Conservation (phyloP, 2,113 vertebrate species). For the Pterophyllum scalare region DNA sequence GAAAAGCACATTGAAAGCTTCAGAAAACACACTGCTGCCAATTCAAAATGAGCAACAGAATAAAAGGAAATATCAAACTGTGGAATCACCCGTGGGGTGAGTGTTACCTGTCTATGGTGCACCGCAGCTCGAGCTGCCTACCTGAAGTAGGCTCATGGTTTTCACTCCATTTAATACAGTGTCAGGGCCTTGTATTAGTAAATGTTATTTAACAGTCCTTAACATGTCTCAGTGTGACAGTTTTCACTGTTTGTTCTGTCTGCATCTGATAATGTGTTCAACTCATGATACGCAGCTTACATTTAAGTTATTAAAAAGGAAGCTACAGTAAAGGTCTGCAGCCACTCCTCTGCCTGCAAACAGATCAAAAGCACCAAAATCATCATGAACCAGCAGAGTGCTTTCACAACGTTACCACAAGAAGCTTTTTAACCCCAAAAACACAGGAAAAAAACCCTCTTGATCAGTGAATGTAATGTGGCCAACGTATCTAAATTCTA, state of each 20-base stretch:
- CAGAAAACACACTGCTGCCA: background rate
- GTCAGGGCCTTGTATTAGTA: background rate
- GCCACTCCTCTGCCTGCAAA: background rate
- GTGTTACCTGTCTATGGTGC: background rate
- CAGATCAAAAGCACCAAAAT: background rate
- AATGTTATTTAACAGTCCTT: background rate
- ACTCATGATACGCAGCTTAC: background rate
- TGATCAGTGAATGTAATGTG: slow-evolving; percentile 36
- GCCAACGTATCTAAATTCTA: slow-evolving; percentile 39
- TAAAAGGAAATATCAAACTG: background rate
- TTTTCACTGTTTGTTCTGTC: background rate
- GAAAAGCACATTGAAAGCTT: background rate
- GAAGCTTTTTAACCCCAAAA: slow-evolving; percentile 4
- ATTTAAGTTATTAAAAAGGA: background rate
- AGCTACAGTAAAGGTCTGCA: background rate
- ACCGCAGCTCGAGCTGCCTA: background rate
- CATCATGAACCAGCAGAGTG: background rate
- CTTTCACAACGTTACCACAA: slow-evolving; percentile 21
- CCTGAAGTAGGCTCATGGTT: no score
- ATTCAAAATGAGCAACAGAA: background rate
- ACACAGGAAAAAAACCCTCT: no score
- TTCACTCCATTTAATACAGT: background rate
- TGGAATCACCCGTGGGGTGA: background rate
- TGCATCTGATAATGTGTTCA: background rate
- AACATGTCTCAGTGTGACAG: background rate